Evolutionary conservation across 2,888 invertebrate species (phyloP), one percentile per base, ranked within the genome.

Genomic region (Plagiodera versicolora): DNA sequence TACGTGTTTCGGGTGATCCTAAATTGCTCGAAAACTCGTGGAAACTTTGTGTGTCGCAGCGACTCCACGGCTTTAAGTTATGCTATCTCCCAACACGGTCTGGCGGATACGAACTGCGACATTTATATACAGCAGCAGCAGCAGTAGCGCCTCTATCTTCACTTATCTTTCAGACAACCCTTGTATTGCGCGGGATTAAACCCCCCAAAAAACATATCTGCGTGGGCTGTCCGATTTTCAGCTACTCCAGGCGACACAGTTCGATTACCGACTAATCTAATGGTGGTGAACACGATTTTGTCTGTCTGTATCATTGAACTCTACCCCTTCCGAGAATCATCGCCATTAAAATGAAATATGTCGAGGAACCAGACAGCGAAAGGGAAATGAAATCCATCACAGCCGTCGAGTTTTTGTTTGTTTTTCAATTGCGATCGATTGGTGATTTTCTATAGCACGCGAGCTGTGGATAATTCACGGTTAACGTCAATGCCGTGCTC

Each of bases 31-130:
- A 32, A 32, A 32, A 8, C 32, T 32, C 11, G 32, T 5, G 14
- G 10, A 39, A 11, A 39, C 14, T 39, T 39, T 16, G 45, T 8
- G 20, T 47, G 1, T 47, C 3, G 18, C n/a, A 10, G 17, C 2
- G 48, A 61, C 56, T 56, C 45, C 50, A 10, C 35, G 56, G 14
- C 39, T 39, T 14, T 3, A 63, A 63, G 60, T 63, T 61, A 46
- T 63, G 67, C 67, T 71, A 71, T 70, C 71, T 70, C 14, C 14
- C 59, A 65, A 61, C 68, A 70, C 71, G 69, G 70, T 71, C 71
- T 70, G 66, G 67, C 67, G 66, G 60, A 58, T 68, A 71, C 65
- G 67, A 69, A 14, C 35, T 20, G 5, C 44, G 24, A 24, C 6
- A 9, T 20, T 18, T 44, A 53, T 35, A 17, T 44, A 44, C 53